Evolutionary conservation across 2,888 invertebrate genomes (phyloP), one percentile per base, ranked within the genome.

Genomic region (Apamea epomidion): DNA sequence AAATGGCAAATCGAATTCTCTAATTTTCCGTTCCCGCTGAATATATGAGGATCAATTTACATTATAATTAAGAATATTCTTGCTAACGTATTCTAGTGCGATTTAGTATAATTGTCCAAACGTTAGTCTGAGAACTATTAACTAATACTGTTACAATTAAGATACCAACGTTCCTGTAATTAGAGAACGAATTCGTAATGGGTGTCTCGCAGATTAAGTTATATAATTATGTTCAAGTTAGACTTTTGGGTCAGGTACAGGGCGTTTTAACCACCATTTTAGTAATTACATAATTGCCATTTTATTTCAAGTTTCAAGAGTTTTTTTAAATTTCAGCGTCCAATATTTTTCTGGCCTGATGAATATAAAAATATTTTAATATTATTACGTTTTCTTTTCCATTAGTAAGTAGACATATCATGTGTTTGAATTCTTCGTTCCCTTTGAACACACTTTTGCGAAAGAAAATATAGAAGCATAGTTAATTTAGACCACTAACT

Each of bases 111-210:
- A 86, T 88, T 77, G 77, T 77, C 77, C 29, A 37, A 88, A 80
- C 76, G 67, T 85, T 82, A 58, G 64, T 42, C 77, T 72, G 65
- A 69, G 74, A 88, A 85, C 80, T 82, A 85, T 87, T 77, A 78
- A 80, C 78, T 80, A 80, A 87, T 82, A 78, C 73, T 75, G 54
- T 25, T 37, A 75, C 70, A 87, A 80, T 87, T 82, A 80, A 78
- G 77, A 82, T 80, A 80, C 79, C 71, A 72, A 42, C 54, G 60
- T 58, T 65, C n/a, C 51, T 72, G 76, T 87, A 85, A 85, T 83
- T 80, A 83, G 60, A 54, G 80, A 75, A 74, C 71, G 80, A 87
- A 83, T 83, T 83, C 29, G 32, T 80, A 80, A 85, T 77, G 60
- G 65, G 14, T 77, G 76, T 77, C 42, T 72, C 37, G 8, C 21